phyloP scores from a whole-genome alignment of 2,113 vertebrate genomes.

The Ancistrus triradiatus region DNA sequence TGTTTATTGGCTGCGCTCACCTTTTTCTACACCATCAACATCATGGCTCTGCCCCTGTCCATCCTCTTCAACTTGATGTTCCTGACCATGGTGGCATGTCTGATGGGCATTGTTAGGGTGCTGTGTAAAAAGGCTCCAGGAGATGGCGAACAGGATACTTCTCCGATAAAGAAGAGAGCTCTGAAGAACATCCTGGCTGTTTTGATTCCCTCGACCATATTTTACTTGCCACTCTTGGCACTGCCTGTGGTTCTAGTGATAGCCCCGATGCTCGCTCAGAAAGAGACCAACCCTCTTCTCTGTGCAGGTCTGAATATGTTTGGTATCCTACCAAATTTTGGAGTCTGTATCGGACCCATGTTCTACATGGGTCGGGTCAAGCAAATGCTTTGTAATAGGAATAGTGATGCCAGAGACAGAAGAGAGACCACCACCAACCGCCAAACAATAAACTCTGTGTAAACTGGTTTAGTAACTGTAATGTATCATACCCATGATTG shows the following conservation, averaged over 20 bases:
- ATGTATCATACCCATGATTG: no score
- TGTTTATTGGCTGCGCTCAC: constrained; percentile 5
- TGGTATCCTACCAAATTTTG: constrained; percentile 40
- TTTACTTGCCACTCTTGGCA: constrained; percentile 47
- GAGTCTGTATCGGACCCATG: constrained; percentile 53
- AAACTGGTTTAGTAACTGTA: no score
- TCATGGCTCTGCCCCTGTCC: neutral
- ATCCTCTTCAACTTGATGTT: constrained; percentile 46
- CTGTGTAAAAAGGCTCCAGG: constrained; percentile 47
- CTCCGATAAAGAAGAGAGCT: constrained; percentile 48
- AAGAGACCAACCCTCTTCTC: fast-evolving
- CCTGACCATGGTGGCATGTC: constrained; percentile 47
- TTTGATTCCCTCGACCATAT: constrained; percentile 41
- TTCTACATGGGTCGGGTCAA: constrained; percentile 55
- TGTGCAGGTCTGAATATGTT: constrained; percentile 5
- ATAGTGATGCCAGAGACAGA: neutral
- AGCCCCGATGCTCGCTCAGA: neutral
- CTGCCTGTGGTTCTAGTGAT: constrained; percentile 19
- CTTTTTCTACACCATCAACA: neutral
- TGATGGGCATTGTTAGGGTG: constrained; percentile 41
- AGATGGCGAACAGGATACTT: constrained; percentile 25
- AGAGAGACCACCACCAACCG: neutral
- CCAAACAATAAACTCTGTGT: no score
- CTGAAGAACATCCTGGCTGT: constrained; percentile 49
- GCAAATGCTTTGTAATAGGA: constrained; percentile 29